phyloP scores from a whole-genome alignment of 2,113 vertebrate species.

The Pica pica region DNA sequence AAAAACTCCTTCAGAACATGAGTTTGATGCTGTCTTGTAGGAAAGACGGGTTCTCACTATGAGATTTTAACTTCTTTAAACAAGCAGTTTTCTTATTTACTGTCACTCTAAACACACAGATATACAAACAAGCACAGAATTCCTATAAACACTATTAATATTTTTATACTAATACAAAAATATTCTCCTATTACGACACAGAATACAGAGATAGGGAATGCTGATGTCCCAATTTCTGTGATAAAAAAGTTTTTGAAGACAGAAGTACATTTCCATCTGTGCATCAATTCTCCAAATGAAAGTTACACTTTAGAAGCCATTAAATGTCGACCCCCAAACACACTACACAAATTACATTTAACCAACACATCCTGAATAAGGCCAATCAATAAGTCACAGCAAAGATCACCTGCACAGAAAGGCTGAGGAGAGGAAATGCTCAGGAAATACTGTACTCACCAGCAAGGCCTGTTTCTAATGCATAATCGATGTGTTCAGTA shows the following conservation, averaged over 20 bases:
- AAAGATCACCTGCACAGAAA: slow-evolving; percentile 18
- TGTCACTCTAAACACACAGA: not conserved
- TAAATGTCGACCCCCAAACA: not conserved
- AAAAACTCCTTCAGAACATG: not conserved
- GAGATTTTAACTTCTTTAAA: not conserved
- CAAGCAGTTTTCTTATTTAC: not conserved
- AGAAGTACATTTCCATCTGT: not conserved
- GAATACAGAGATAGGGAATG: not conserved
- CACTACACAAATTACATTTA: not conserved
- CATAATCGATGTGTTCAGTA: slow-evolving; percentile 98
- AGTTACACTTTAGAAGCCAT: not conserved
- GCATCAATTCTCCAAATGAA: not conserved
- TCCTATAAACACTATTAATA: not conserved
- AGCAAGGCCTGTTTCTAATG: slow-evolving; percentile 95
- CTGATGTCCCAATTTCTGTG: not conserved
- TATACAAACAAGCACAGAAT: not conserved
- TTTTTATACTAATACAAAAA: not conserved
- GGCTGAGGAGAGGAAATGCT: not conserved
- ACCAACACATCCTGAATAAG: not conserved
- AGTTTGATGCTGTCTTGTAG: not conserved
- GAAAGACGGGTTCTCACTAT: not conserved
- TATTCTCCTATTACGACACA: not conserved
- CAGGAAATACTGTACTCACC: slow-evolving; percentile 72
- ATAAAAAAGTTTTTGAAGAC: not conserved
- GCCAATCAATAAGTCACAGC: slow-evolving; percentile 12